Percentiles rank a stretch among this genome's conserved stretches.
Conservation (phyloP, 1,140 invertebrate genomes). For the Drosophila azteca region DNA sequence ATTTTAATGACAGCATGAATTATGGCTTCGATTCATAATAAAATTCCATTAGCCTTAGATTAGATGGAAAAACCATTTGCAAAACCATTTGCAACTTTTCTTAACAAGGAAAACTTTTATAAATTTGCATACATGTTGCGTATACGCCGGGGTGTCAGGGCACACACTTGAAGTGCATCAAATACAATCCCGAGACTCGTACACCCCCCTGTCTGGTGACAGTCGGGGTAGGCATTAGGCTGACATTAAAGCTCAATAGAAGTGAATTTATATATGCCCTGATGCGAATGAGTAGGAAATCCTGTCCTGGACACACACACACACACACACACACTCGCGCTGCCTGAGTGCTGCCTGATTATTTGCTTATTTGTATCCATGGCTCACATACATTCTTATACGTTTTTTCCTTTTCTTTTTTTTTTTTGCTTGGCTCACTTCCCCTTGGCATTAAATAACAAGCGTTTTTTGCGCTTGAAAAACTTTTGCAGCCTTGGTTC, state of each 20-base stretch:
- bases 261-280: constrained; percentile 61
- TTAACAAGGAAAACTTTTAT: neutral
- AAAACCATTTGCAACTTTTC: too few species aligned
- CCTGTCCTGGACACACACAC: constrained; percentile 22
- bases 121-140: constrained; percentile 20
- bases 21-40: too few species aligned
- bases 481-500: constrained; percentile 41
- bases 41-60: too few species aligned
- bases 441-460: constrained; percentile 61
- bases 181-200: constrained; percentile 35
- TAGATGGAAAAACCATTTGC: too few species aligned
- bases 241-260: constrained; percentile 71
- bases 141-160: neutral
- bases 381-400: constrained; percentile 1
- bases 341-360: constrained; percentile 48
- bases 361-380: constrained; percentile 59
- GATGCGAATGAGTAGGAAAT: constrained; percentile 40
- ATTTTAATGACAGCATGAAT: too few species aligned
- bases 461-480: constrained; percentile 56
- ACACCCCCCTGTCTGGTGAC: neutral
- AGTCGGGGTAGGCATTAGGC: constrained; percentile 42
- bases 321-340: constrained; percentile 6
- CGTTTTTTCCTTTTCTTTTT: neutral
- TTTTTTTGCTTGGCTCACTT: neutral
- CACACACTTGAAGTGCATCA: constrained; percentile 51